phyloP scores from a whole-genome alignment of 2,797 vertebrate species.

The Gymnoscopelus braueri region DNA sequence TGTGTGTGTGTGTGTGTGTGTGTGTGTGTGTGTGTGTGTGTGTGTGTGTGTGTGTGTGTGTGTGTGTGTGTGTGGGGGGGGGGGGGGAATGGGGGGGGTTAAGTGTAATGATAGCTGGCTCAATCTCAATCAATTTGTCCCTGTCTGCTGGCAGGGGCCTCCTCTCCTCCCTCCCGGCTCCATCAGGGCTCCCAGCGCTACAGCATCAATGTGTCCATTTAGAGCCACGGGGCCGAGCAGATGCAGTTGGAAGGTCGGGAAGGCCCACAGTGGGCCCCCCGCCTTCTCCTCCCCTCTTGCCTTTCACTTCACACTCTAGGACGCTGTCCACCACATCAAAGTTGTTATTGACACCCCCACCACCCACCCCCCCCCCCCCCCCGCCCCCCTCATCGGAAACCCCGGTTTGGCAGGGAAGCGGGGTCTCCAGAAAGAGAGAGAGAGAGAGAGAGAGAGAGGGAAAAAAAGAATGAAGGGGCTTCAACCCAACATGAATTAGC shows the following conservation, averaged over 20 bases:
- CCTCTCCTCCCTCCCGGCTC: conserved; percentile 63
- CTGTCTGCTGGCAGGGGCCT: conserved; percentile 74
- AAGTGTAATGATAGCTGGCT: conserved; percentile 73
- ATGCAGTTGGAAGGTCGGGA: conserved; percentile 73
- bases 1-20: background rate
- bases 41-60: no score
- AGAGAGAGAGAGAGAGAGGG: background rate
- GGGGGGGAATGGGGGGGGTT: conserved; percentile 48
- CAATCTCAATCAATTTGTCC: conserved; percentile 77
- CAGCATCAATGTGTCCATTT: conserved; percentile 80
- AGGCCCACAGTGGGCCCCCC: conserved; percentile 58
- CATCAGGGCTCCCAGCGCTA: conserved; percentile 67
- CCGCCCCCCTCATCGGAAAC: conserved; percentile 67
- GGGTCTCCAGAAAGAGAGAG: conserved; percentile 36
- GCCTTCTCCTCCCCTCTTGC: conserved; percentile 56
- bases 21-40: background rate
- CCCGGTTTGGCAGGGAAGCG: conserved; percentile 77
- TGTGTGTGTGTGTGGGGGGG: no score
- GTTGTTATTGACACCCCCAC: conserved; percentile 73
- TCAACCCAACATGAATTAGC: conserved; percentile 70
- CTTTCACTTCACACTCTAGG: conserved; percentile 70
- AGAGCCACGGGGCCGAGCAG: conserved; percentile 70
- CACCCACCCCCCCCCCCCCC: background rate
- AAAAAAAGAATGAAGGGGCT: conserved; percentile 68
- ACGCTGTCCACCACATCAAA: conserved; percentile 78